Conservation (phyloP, 1,140 invertebrate species). For the Kradibia gibbosae region DNA sequence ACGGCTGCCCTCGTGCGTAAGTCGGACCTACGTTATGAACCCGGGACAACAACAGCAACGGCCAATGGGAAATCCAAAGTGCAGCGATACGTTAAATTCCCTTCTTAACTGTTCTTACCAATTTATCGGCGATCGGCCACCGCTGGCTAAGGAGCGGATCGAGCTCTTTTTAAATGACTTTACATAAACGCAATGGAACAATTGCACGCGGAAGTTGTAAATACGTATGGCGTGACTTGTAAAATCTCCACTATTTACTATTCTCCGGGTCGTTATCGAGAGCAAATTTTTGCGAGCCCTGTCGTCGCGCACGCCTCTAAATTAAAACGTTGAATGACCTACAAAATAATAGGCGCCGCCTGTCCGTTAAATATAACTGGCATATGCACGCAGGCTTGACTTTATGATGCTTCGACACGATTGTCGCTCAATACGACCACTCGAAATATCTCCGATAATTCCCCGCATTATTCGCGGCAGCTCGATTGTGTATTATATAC, state of each 20-base stretch:
- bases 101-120: not conserved
- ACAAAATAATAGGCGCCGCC: not conserved
- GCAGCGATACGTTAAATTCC: not conserved
- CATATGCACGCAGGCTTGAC: not conserved
- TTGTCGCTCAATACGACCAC: not conserved
- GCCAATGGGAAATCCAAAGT: not conserved
- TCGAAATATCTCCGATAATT: not conserved
- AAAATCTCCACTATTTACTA: not conserved
- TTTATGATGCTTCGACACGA: not conserved
- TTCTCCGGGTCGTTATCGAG: not conserved
- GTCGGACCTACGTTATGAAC: not conserved
- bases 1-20: not conserved
- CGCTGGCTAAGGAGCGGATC: not conserved
- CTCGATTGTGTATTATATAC: no score
- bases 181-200: not conserved
- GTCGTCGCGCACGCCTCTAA: not conserved
- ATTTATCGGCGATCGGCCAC: not conserved
- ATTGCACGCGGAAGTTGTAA: not conserved
- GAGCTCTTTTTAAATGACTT: conserved; percentile 4
- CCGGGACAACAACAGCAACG: not conserved
- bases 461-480: not conserved
- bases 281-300: not conserved
- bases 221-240: not conserved
- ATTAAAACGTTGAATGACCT: not conserved
- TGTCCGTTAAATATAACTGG: not conserved